Evolutionary conservation across 2,797 vertebrate genomes (phyloP).

Genomic region (Paguma larvata): DNA sequence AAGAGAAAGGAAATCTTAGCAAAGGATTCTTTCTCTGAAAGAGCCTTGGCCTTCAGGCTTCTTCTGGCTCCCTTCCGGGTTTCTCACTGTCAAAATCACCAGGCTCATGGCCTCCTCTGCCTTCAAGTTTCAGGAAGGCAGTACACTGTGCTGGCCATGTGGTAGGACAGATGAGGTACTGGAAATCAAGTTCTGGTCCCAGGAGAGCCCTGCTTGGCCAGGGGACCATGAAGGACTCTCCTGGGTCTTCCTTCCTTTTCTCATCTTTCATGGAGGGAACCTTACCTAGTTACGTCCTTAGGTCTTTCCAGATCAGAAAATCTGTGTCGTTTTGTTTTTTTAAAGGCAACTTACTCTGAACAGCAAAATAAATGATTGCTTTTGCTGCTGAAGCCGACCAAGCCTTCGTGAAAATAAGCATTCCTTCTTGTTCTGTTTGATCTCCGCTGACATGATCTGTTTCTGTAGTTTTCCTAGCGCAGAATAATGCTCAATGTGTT

Average conservation of each 20-base stretch:
- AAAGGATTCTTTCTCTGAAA: not conserved
- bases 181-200: not conserved
- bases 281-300: not conserved
- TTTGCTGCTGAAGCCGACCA: not conserved
- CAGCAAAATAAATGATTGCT: not conserved
- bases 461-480: not conserved
- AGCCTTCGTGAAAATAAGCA: slow-evolving; percentile 21
- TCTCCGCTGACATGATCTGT: slow-evolving; percentile 36
- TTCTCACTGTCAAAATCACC: not conserved
- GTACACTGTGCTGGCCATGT: not conserved
- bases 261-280: not conserved
- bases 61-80: not conserved
- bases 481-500: slow-evolving; percentile 29
- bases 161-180: not conserved
- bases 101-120: too few species aligned
- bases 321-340: not conserved
- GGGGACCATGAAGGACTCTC: not conserved
- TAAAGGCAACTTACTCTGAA: not conserved
- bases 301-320: not conserved
- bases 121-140: not conserved
- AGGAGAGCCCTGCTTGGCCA: not conserved
- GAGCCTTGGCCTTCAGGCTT: not conserved
- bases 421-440: slow-evolving; percentile 12
- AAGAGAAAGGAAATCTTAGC: not conserved
- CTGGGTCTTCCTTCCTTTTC: not conserved